Percentiles rank a stretch among this genome's conserved stretches.
Evolutionary conservation across 2,888 invertebrate species (phyloP).

Genomic region (Cantharis rufa): DNA sequence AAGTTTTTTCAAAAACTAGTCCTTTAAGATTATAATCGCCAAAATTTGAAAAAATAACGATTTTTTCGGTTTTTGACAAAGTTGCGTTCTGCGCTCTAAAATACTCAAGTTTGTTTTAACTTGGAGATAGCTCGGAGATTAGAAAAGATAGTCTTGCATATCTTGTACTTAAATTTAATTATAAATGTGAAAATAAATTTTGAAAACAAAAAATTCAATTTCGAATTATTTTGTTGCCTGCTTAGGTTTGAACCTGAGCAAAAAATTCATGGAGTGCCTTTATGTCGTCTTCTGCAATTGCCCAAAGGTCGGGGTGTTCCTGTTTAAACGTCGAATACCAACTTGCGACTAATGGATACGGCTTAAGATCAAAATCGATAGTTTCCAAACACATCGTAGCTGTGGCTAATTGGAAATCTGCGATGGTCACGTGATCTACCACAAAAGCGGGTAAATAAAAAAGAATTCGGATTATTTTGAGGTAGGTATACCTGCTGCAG

Average conservation of each 20-base stretch:
- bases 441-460: neutral
- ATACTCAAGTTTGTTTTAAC: too few relatives aligned
- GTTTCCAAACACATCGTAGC: constrained; percentile 76
- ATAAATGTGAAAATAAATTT: too few relatives aligned
- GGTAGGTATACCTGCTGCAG: constrained; percentile 61
- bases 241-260: neutral
- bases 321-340: constrained; percentile 76
- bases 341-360: constrained; percentile 62
- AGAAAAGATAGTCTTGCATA: too few relatives aligned
- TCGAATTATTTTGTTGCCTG: too few relatives aligned
- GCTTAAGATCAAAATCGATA: constrained; percentile 66
- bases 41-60: too few relatives aligned
- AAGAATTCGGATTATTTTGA: neutral
- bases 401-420: constrained; percentile 73
- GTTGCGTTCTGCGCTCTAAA: too few relatives aligned
- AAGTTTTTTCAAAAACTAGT: too few relatives aligned
- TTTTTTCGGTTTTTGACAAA: too few relatives aligned
- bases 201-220: too few relatives aligned
- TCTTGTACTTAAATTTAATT: too few relatives aligned
- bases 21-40: too few relatives aligned
- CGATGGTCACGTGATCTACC: constrained; percentile 70
- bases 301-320: constrained; percentile 73
- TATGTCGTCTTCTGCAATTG: constrained; percentile 70
- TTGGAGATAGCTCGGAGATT: too few relatives aligned
- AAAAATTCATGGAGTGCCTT: constrained; percentile 64